Base-by-base conservation (phyloP, 1,140 invertebrate genomes). In the Lasioglossum albipes region DNA sequence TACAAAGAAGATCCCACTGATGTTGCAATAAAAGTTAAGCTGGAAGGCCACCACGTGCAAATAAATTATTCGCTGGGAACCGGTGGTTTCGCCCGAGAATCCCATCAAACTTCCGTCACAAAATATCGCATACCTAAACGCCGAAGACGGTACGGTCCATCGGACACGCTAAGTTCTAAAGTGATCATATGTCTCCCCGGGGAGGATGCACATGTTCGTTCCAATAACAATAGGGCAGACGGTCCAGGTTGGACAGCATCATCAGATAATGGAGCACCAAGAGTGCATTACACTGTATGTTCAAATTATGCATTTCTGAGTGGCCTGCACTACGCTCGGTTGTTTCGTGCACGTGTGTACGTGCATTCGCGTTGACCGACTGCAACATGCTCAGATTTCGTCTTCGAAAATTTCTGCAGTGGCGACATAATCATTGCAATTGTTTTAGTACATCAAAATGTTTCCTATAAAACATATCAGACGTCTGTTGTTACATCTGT, bases 281-380 rank as follows among this genome's bases (percentile, higher is more conserved):
- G 78, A 79, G 64, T 79, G 70, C 78, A 79, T 79, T 79, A 79
- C 52, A 75, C 71, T 75, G 78, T 79, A 75, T 65, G 66, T 42
- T 75, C 64, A 57, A 75, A 79, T 75, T 75, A 79, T 67, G 49
- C 78, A 54, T 66, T 75, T 79, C 78, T 67, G 64, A 74, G 71
- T n/a, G 54, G 52, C 41, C 36, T 13, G 36, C 18, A 9, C 18
- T n/a, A 18, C 16, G 22, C 52, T 61, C 27, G 62, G 27, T 67
- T 67, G 71, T 57, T 36, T 36, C 52, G 52, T 45, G 27, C 62
- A 75, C 18, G 52, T 36, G 62, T 45, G 36, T 57, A 31, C 45
- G 2, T 18, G 49, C 12, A 67, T 45, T 72, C 59, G 10, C 7
- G 42, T 22, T 64, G 69, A 72, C 62, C 69, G 36, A 7, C 5